Base-by-base conservation (phyloP, 2,797 vertebrate genomes). In the Spinibarbus caldwelli region DNA sequence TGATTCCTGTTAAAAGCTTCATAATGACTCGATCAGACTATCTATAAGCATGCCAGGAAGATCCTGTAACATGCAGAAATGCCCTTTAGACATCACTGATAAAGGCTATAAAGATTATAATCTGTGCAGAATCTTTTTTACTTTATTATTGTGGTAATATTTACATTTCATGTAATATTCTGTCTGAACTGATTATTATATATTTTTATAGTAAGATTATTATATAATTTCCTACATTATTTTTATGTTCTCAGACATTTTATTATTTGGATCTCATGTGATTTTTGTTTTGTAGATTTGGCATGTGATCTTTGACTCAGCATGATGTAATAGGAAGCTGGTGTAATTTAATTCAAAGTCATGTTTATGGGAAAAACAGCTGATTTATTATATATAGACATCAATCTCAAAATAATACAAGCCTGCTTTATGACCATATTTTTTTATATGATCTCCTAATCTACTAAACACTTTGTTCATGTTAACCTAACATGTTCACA, bases 191-290 rank as follows among this genome's bases (percentile, higher is more conserved):
- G 0, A 26, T 9, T 36, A 57, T 14, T 36, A 76, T 54, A 36
- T 54, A 14, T 31, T 15, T 26, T 72, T 36, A 36, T 54, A 38
- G 3, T 8, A n/a, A 54, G 21, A 76, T 36, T n/a, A 54, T 77
- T n/a, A 9, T 10, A 6, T 12, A 6, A 38, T 26, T 26, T 14
- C 36, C 23, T 38, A 26, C 4, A 41, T 21, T 0, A 17, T 36
- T 54, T 68, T 54, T 5, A 59, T 59, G 49, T 0, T 23, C 17
- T 43, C 10, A 15, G 6, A 17, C 78, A 47, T 71, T 36, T 47
- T 82, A 59, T n/a, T 75, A 62, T 47, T 21, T 75, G 23, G 71
- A 73, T 47, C 23, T 38, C n/a, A 75, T 49, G 23, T n/a, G 52
- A 38, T 73, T 59, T 43, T 72, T 21, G 36, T 67, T 11, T 9